Evolutionary conservation across 2,797 vertebrate genomes (phyloP).

Genomic region (Pogoniulus pusillus): DNA sequence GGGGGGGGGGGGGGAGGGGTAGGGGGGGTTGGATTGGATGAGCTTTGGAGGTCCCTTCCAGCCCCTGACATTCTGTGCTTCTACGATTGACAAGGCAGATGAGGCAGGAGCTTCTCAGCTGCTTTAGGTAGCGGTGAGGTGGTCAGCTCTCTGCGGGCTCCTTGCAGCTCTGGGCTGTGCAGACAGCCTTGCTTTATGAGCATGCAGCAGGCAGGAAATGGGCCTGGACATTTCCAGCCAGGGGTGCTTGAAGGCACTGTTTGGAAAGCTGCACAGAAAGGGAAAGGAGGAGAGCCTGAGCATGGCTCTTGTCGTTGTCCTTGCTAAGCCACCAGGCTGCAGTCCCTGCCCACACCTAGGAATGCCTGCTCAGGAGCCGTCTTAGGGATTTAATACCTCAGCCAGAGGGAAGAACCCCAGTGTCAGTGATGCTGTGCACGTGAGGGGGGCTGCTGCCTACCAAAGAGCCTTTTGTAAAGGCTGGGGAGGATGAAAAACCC

Average conservation of each 20-base stretch:
- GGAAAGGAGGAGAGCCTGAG: constrained; percentile 44
- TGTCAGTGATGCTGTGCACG: background rate
- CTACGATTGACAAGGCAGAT: constrained; percentile 39
- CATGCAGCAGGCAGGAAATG: constrained; percentile 48
- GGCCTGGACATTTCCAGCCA: constrained; percentile 63
- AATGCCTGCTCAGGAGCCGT: constrained; percentile 52
- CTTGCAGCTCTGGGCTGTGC: constrained; percentile 41
- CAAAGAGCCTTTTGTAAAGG: constrained; percentile 4
- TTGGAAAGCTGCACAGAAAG: constrained; percentile 61
- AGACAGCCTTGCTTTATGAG: constrained; percentile 51
- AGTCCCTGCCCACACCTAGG: background rate
- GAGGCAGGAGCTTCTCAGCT: constrained; percentile 50
- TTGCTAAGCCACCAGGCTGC: constrained; percentile 15
- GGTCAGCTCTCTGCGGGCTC: constrained; percentile 67
- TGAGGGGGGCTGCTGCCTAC: background rate
- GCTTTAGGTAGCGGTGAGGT: constrained; percentile 62
- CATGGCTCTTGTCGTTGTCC: background rate
- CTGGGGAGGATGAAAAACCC: background rate
- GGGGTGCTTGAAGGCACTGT: constrained; percentile 38
- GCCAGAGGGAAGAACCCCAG: constrained; percentile 29
- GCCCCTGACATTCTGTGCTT: too few species aligned
- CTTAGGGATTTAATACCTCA: constrained; percentile 52
- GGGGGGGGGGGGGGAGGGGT: too few species aligned
- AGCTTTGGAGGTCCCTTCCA: too few species aligned
- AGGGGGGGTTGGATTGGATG: too few species aligned